phyloP scores from a whole-genome alignment of 1,140 invertebrate species.

The Nymphalis io region DNA sequence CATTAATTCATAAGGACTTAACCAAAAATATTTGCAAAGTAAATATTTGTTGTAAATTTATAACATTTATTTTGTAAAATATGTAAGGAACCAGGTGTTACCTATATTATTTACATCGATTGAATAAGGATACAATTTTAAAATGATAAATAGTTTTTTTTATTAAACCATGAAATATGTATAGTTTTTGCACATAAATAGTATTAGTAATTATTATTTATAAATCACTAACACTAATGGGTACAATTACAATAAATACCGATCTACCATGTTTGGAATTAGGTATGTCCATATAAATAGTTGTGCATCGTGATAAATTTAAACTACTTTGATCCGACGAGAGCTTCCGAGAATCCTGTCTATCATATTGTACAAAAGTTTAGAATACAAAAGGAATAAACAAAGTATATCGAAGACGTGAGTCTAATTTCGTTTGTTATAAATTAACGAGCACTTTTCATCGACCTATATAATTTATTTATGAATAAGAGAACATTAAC shows the following conservation, averaged over 20 bases:
- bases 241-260: constrained; percentile 17
- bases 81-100: constrained; percentile 10
- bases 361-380: constrained; percentile 15
- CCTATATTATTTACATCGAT: constrained; percentile 17
- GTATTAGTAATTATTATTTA: constrained; percentile 23
- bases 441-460: constrained; percentile 1
- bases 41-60: not conserved
- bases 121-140: constrained; percentile 24
- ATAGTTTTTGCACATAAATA: constrained; percentile 6
- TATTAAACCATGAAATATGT: constrained; percentile 21
- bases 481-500: constrained; percentile 21
- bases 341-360: constrained; percentile 18
- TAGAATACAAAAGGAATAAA: constrained; percentile 15
- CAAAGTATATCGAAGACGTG: constrained; percentile 7
- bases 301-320: constrained; percentile 20
- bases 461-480: constrained; percentile 13
- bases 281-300: constrained; percentile 24
- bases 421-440: not conserved
- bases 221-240: constrained; percentile 5
- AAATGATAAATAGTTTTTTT: constrained; percentile 20
- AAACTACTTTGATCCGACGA: constrained; percentile 15
- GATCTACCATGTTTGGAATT: constrained; percentile 17
- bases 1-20: too few species aligned
- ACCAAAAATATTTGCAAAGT: too few species aligned
- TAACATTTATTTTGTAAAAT: not conserved